Conservation (phyloP, 2,888 invertebrate species). For the Liopterus haemorrhoidalis region DNA sequence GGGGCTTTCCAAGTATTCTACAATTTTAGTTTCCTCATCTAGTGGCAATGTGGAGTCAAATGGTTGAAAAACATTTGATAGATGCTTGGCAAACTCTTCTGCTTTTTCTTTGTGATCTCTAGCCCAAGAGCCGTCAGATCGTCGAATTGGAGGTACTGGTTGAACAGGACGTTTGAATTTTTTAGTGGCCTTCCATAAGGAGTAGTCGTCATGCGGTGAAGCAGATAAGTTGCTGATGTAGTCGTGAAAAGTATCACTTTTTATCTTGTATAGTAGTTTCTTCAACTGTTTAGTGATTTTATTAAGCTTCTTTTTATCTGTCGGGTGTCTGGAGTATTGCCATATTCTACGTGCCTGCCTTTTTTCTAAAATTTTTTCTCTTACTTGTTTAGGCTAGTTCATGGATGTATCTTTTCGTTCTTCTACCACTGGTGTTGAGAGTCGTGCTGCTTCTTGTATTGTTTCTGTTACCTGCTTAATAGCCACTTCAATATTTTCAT, state of each 20-base stretch:
- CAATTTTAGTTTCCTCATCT: slow-evolving; percentile 11
- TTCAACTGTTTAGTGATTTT: slow-evolving; percentile 21
- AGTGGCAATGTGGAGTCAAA: slow-evolving; percentile 4
- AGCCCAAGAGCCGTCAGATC: slow-evolving; percentile 18
- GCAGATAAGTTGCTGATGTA: slow-evolving; percentile 10
- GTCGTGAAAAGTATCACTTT: slow-evolving; percentile 1
- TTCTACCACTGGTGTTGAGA: slow-evolving; percentile 1
- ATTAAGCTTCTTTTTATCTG: slow-evolving; percentile 24
- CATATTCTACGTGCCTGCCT: slow-evolving; percentile 23
- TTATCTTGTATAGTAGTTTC: slow-evolving; percentile 12
- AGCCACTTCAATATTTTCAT: slow-evolving; percentile 26
- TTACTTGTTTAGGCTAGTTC: slow-evolving; percentile 24
- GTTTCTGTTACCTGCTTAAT: slow-evolving; percentile 19
- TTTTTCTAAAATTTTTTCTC: slow-evolving; percentile 16
- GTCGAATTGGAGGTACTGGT: slow-evolving; percentile 19
- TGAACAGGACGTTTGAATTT: slow-evolving; percentile 3
- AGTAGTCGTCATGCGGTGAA: slow-evolving; percentile 13
- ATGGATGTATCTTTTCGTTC: slow-evolving; percentile 1
- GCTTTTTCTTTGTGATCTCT: slow-evolving; percentile 26
- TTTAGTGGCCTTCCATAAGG: slow-evolving; percentile 22
- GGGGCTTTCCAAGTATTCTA: slow-evolving; percentile 15
- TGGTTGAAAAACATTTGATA: slow-evolving; percentile 21
- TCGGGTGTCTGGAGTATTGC: slow-evolving; percentile 23
- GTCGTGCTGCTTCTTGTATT: slow-evolving; percentile 26
- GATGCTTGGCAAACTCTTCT: slow-evolving; percentile 15